A percentile compares a stretch with the other conserved stretches of the same genome.
Evolutionary conservation across 1,140 invertebrate species (phyloP).

Genomic region (Sycobia sp.): DNA sequence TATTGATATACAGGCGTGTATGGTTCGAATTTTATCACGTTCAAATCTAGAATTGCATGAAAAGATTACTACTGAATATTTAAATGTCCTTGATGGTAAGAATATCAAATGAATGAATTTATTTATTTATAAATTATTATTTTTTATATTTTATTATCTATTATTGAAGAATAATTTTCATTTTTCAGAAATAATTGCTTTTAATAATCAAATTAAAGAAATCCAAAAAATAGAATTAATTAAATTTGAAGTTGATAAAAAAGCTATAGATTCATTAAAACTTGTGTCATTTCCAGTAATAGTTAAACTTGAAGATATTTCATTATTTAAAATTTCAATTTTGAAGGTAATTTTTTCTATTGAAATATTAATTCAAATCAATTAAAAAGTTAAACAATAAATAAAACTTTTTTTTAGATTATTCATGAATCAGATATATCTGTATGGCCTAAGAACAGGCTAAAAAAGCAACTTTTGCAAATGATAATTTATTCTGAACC

Average conservation of each 20-base stretch:
- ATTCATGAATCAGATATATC: slow-evolving; percentile 47
- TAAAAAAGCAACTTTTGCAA: slow-evolving; percentile 42
- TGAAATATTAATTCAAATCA: no score
- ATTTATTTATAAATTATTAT: slow-evolving; percentile 11
- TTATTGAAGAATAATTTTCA: not conserved
- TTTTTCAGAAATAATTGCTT: slow-evolving; percentile 41
- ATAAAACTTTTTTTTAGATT: slow-evolving; percentile 42
- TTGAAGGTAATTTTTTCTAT: slow-evolving; percentile 42
- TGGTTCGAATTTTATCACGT: slow-evolving; percentile 50
- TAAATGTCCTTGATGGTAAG: slow-evolving; percentile 49
- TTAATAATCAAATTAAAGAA: slow-evolving; percentile 26
- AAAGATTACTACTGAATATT: slow-evolving; percentile 45
- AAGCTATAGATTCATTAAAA: slow-evolving; percentile 46
- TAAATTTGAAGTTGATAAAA: slow-evolving; percentile 42
- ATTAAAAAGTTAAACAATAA: no score
- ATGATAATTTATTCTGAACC: slow-evolving; percentile 42
- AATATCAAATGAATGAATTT: slow-evolving; percentile 3
- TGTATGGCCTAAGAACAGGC: slow-evolving; percentile 38
- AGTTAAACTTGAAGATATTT: slow-evolving; percentile 39
- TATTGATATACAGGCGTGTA: slow-evolving; percentile 51
- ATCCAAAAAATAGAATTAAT: slow-evolving; percentile 37
- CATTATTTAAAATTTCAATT: slow-evolving; percentile 44
- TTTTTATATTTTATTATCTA: not conserved
- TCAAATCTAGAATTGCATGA: slow-evolving; percentile 45
- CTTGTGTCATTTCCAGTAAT: slow-evolving; percentile 44